Conservation (phyloP, 2,797 vertebrate species). For the Enoplosus armatus region DNA sequence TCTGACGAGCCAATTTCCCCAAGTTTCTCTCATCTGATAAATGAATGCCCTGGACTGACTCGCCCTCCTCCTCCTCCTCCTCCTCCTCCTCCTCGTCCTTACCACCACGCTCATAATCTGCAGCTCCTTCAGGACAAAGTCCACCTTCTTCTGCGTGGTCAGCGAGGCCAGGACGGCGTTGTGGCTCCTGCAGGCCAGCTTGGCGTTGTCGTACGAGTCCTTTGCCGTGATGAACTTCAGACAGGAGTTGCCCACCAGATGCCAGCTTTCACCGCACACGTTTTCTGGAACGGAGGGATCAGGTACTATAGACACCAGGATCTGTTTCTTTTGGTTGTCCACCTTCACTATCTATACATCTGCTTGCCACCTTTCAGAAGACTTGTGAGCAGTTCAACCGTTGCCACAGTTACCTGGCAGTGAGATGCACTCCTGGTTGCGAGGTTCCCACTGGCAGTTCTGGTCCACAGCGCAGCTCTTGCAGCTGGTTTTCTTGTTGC, state of each 20-base stretch:
- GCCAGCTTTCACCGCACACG: slow-evolving; percentile 95
- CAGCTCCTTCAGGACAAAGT: slow-evolving; percentile 96
- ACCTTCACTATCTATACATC: background rate
- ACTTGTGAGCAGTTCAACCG: too few species aligned
- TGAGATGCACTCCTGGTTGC: slow-evolving; percentile 96
- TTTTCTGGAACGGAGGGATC: slow-evolving; percentile 85
- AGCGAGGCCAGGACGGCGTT: slow-evolving; percentile 94
- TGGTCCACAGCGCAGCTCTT: slow-evolving; percentile 97
- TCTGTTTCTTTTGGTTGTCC: background rate
- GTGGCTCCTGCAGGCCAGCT: slow-evolving; percentile 92
- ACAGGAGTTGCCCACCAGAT: slow-evolving; percentile 96
- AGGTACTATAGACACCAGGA: fast-evolving
- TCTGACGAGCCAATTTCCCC: slow-evolving; percentile 10
- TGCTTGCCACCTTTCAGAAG: too few species aligned
- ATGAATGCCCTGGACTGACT: background rate
- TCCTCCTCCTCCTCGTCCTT: slow-evolving; percentile 60
- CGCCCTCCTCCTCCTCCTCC: background rate
- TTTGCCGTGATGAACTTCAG: slow-evolving; percentile 93
- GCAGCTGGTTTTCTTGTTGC: slow-evolving; percentile 98
- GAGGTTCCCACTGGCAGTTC: slow-evolving; percentile 97
- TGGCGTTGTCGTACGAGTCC: slow-evolving; percentile 95
- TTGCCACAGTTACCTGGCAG: slow-evolving; percentile 89
- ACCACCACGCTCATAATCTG: slow-evolving; percentile 91
- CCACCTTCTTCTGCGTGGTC: slow-evolving; percentile 95
- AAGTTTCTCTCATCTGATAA: slow-evolving; percentile 3